phyloP scores from a whole-genome alignment of 2,797 vertebrate species.

The Natrix natrix region DNA sequence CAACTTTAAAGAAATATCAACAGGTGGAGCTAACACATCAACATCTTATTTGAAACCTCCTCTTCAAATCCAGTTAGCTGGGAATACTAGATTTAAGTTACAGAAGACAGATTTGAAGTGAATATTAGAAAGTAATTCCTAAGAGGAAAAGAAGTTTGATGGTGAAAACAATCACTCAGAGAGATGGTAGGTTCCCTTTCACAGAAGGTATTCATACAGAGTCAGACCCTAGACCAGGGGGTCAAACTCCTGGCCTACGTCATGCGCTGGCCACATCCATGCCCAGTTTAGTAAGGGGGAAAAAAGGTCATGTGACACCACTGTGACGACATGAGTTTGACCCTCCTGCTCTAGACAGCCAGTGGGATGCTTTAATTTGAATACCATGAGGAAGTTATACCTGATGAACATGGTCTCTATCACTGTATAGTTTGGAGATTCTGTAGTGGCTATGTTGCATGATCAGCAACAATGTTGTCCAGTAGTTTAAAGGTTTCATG shows the following conservation, averaged over 20 bases:
- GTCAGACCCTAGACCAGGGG: no score
- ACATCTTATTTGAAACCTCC: background rate
- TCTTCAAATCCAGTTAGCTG: background rate
- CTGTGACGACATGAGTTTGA: no score
- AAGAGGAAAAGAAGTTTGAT: background rate
- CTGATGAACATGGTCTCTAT: background rate
- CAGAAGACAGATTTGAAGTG: background rate
- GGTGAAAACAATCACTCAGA: background rate
- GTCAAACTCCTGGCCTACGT: no score
- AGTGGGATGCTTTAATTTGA: background rate
- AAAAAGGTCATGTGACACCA: no score
- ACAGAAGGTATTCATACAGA: background rate
- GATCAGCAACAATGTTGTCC: background rate
- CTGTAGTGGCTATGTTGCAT: background rate
- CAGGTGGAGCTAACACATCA: background rate
- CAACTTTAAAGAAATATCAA: background rate
- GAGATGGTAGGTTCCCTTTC: background rate
- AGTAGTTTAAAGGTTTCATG: background rate
- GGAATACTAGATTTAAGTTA: background rate
- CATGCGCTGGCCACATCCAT: no score
- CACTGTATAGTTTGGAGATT: background rate
- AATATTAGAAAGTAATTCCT: background rate
- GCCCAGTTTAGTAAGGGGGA: no score
- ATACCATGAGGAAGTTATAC: background rate
- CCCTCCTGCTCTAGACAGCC: background rate